Evolutionary conservation across 37 sponge, comb jelly and placozoan species (phyloP), one percentile per base, ranked within the genome.

Genomic region (Diacarnus erythraeanus): DNA sequence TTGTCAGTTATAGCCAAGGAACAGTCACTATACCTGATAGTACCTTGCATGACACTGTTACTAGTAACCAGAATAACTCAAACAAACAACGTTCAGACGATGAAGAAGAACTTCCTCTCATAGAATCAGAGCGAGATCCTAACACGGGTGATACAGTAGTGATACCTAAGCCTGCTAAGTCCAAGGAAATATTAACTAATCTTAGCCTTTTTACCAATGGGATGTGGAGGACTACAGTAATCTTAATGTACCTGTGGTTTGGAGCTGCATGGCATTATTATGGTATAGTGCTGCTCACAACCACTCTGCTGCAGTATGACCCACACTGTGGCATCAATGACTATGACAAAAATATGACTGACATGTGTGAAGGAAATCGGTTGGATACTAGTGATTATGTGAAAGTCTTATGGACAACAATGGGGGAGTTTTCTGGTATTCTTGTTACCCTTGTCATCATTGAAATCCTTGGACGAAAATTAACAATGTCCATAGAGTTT

Each of bases 381-480:
- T 68, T 92, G 47, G 72, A 37, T 20, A 44, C 35, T 1, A 41
- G 59, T 42, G 89, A 88, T 57, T 94, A 94, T 44, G 3, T 81
- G 23, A 72, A 83, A 20, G 80, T 94, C 54, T 51, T 94, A 0
- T 87, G 92, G 88, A 82, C 95, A 25, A 37, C 91, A 69, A 76
- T 64, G 34, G 95, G 91, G 42, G 95, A 94, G 51, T 36, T 86
- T 9, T 91, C 95, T n/a, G 91, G 91, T 29, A 27, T 95, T 0
- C 1, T 95, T 0, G 30, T 93, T 25, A 89, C 93, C 0, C 8
- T 89, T 31, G 8, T 95, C 8, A 61, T 89, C 34, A 74, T 93
- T 21, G 87, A 89, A 18, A 9, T 82, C 23, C 44, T 95, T 44
- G 96, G 96, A 38, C 58, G 96, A 47, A 95, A 95, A 75, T 35